A percentile compares a stretch with the other conserved stretches of the same genome.
Evolutionary conservation across 2,113 vertebrate species (phyloP).

Genomic region (Dendropsophus ebraccatus): DNA sequence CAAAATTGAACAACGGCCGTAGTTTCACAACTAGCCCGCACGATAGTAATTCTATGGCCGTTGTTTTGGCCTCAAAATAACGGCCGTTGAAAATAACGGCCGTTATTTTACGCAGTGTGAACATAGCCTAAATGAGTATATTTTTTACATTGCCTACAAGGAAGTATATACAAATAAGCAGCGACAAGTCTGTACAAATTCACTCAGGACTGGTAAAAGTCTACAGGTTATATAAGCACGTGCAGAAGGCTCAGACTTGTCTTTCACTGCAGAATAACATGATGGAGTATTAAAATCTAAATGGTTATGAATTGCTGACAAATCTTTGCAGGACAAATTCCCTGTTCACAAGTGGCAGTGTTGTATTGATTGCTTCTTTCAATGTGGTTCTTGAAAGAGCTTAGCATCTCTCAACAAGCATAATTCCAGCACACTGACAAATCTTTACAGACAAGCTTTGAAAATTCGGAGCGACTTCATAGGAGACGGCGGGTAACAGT

Average conservation of each 20-base stretch:
- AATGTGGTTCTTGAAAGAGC: constrained; percentile 63
- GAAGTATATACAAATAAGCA: background rate
- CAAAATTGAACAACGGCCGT: too few relatives aligned
- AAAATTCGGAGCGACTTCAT: constrained; percentile 26
- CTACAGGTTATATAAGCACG: background rate
- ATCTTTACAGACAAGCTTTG: constrained; percentile 37
- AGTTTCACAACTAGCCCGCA: too few relatives aligned
- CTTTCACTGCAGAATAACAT: background rate
- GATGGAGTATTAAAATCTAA: constrained; percentile 34
- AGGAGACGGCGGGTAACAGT: background rate
- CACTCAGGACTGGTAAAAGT: background rate
- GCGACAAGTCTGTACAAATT: too few relatives aligned
- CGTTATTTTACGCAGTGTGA: too few relatives aligned
- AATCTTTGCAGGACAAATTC: constrained; percentile 45
- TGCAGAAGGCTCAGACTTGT: background rate
- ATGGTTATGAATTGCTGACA: constrained; percentile 35
- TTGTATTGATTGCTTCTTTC: constrained; percentile 64
- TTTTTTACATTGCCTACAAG: background rate
- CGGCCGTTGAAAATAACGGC: too few relatives aligned
- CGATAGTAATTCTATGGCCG: too few relatives aligned
- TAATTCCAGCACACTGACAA: constrained; percentile 66
- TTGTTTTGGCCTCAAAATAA: too few relatives aligned
- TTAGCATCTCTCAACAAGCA: constrained; percentile 69
- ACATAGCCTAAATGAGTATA: background rate
- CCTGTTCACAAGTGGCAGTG: constrained; percentile 43